Base-by-base conservation (phyloP, 2,888 invertebrate genomes). In the Tribolium freemani region DNA sequence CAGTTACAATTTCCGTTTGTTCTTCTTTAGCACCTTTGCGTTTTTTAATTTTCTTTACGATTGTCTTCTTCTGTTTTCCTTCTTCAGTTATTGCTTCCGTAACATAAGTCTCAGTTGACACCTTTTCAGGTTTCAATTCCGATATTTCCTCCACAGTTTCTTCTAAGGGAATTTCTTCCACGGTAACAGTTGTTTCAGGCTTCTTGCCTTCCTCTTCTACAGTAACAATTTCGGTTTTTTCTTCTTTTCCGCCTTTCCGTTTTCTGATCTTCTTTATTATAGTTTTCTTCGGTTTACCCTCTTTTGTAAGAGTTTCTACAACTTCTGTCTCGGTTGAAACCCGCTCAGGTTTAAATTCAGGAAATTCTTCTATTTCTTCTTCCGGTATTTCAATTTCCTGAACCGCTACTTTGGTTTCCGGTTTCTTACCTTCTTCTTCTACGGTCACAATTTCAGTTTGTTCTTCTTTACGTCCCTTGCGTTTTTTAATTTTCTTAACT, bases 401-500 rank as follows among this genome's bases (percentile, higher is more conserved):
- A 64, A 84, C 84, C 50, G 86, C 79, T 75, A 88, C 84, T 11
- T 86, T 78, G 60, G 86, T 83, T 80, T 87, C 80, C 76, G 88
- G 84, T 82, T 86, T 78, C 79, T 85, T 87, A 54, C 88, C 87
- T 73, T 87, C 87, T 76, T 88, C 88, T 76, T 88, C 87, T 45
- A 86, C 82, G 0, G 83, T 86, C n/a, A 84, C 82, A 77, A 88
- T 87, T 86, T 88, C 86, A 78, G 88, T 88, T 79, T 75, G 78
- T 82, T 83, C 83, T 61, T 87, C 76, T 69, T 83, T 81, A 63
- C 75, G 74, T 9, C 80, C 83, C 71, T 78, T 79, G 20, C 81
- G 82, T 75, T 84, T 83, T 66, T 81, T 82, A 50, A 81, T 80
- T 69, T 77, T 83, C 82, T 77, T 79, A 66, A 79, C 63, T 31